A percentile compares a stretch with the other conserved stretches of the same genome.
phyloP scores from a whole-genome alignment of 2,888 invertebrate genomes.

The Didymodactylos carnosus region DNA sequence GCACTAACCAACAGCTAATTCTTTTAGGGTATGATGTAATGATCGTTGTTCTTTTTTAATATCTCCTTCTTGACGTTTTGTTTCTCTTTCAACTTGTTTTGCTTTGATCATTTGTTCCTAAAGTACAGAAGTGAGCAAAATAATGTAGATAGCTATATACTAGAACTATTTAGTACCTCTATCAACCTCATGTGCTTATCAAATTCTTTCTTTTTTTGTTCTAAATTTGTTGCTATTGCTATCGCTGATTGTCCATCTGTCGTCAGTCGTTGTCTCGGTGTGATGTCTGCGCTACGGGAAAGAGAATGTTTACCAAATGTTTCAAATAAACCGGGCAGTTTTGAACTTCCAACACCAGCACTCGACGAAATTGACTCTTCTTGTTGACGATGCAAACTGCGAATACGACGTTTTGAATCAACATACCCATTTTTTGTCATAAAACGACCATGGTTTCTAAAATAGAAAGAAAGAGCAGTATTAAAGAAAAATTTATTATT shows the following conservation, averaged over 20 bases:
- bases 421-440: constrained; percentile 12
- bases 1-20: constrained; percentile 27
- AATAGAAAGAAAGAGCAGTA: background rate
- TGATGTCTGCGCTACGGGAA: background rate
- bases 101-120: constrained; percentile 34
- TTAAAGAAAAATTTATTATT: background rate
- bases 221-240: constrained; percentile 18
- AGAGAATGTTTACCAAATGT: background rate
- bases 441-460: constrained; percentile 10
- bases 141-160: too few relatives aligned
- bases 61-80: constrained; percentile 29
- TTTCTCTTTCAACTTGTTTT: constrained; percentile 30
- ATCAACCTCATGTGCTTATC: constrained; percentile 26
- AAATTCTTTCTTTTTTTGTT: constrained; percentile 24
- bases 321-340: background rate
- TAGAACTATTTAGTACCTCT: too few relatives aligned
- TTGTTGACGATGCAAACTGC: constrained; percentile 5
- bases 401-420: constrained; percentile 4
- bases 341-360: background rate
- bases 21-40: constrained; percentile 25
- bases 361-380: background rate
- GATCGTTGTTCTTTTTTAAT: constrained; percentile 29
- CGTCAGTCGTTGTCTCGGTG: background rate
- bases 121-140: background rate
- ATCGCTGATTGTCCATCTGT: background rate